Evolutionary conservation across 2,797 vertebrate species (phyloP), one percentile per base, ranked within the genome.

Genomic region (Macrochelys suwanniensis): DNA sequence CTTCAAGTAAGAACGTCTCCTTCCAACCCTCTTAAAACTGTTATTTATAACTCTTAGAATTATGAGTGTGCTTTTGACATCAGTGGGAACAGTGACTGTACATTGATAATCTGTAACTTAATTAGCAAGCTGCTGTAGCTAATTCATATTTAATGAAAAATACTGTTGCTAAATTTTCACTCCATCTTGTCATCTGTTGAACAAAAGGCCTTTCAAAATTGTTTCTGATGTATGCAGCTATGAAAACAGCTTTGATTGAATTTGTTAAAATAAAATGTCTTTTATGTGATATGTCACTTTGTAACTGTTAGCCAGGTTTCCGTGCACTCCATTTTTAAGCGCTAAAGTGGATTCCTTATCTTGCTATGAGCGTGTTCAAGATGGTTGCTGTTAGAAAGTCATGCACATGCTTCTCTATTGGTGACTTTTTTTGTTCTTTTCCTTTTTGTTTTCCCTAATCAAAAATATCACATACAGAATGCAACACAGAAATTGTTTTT

Each of bases 141-240:
- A 85, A 95, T 94, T 93, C 65, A 94, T 80, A 96, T 91, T 91
- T 96, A 96, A 92, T 89, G 28, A 96, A 97, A 97, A 96, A 92
- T 89, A 85, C 82, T 2, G 1, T 85, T 90, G 71, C 49, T 91
- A 1, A 76, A n/a, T 95, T 90, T 96, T 95, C 80, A 91, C 23
- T 93, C 61, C 37, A 28, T 82, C 87, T 96, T 45, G 68, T 84
- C 31, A 90, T 93, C 59, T 83, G 19, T 93, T 94, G 94, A 89
- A 94, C 80, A 95, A 95, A 94, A 3, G 16, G 4, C 6, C 17
- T 59, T 86, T 74, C 82, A 89, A 82, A 90, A 85, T 80, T 25
- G 89, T 96, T 85, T 93, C 17, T 87, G 54, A 49, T 92, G 90
- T 95, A 80, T 95, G 11, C 57, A 96, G 33, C 42, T 88, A 28